Percentiles rank a stretch among this genome's conserved stretches.
phyloP scores from a whole-genome alignment of 2,888 invertebrate species.

The Lithophane leautieri region DNA sequence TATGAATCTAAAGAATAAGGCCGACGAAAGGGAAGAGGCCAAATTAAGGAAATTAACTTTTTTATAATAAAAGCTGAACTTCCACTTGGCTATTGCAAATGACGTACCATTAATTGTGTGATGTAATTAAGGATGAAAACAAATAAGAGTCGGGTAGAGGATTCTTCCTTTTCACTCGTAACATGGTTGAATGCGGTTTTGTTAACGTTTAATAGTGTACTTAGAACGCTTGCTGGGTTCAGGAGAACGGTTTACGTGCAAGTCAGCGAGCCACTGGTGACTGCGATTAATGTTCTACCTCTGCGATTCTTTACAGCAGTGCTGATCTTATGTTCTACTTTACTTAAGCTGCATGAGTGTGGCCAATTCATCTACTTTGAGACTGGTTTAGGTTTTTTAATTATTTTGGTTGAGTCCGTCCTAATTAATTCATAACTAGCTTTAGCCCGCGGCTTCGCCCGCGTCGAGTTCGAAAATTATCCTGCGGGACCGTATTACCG shows the following conservation, averaged over 20 bases:
- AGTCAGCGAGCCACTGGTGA: slow-evolving; percentile 38
- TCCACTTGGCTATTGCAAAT: slow-evolving; percentile 81
- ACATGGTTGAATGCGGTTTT: slow-evolving; percentile 57
- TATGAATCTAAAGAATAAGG: slow-evolving; percentile 78
- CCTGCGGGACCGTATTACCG: too few species aligned
- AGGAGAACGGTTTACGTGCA: slow-evolving; percentile 42
- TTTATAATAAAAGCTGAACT: slow-evolving; percentile 80
- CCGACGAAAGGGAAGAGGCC: slow-evolving; percentile 78
- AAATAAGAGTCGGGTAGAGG: slow-evolving; percentile 71
- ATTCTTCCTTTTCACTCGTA: slow-evolving; percentile 54
- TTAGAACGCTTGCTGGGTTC: slow-evolving; percentile 39
- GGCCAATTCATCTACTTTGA: background rate
- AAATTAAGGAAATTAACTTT: slow-evolving; percentile 89
- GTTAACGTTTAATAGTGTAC: slow-evolving; percentile 58
- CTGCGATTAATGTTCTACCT: slow-evolving; percentile 48
- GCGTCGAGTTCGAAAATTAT: too few species aligned
- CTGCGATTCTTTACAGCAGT: slow-evolving; percentile 26
- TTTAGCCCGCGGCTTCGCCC: too few species aligned
- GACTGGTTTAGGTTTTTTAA: background rate
- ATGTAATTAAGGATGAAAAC: slow-evolving; percentile 81
- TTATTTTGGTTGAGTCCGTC: background rate
- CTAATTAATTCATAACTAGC: background rate
- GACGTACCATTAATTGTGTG: slow-evolving; percentile 86
- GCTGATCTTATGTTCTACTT: slow-evolving; percentile 23
- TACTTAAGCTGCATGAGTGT: slow-evolving; percentile 5